A percentile compares a stretch with the other conserved stretches of the same genome.
phyloP scores from a whole-genome alignment of 2,113 vertebrate species.

The Rhombomys opimus region DNA sequence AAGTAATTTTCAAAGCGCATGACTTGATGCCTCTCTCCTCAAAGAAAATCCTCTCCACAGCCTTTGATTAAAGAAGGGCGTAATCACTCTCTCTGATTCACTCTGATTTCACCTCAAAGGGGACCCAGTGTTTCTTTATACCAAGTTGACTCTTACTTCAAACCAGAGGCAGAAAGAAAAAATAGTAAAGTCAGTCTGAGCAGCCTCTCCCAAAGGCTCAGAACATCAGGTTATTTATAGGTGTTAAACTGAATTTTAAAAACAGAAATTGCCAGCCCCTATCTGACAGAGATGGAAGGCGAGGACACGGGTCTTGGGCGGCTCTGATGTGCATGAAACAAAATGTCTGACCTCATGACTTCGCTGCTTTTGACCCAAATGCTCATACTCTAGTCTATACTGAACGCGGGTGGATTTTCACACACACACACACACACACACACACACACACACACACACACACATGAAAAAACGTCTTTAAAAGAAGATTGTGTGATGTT shows the following conservation, averaged over 20 bases:
- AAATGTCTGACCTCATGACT: background rate
- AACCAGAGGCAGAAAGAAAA: slow-evolving; percentile 31
- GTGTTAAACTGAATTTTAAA: background rate
- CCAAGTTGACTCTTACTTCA: slow-evolving; percentile 67
- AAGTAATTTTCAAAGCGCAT: slow-evolving; percentile 76
- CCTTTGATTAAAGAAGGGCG: slow-evolving; percentile 78
- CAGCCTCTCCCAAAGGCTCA: background rate
- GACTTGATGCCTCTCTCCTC: slow-evolving; percentile 65
- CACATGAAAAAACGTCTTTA: background rate
- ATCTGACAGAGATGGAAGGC: background rate
- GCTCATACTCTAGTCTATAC: too few species aligned
- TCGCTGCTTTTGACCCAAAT: background rate
- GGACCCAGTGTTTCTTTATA: slow-evolving; percentile 60
- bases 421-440: too few species aligned
- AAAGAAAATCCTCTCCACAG: slow-evolving; percentile 70
- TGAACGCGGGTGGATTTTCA: background rate
- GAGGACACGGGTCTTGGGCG: background rate
- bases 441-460: too few species aligned
- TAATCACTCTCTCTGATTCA: slow-evolving; percentile 80
- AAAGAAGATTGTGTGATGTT: background rate
- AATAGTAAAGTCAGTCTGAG: background rate
- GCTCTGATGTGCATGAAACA: slow-evolving; percentile 42
- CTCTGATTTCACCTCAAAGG: slow-evolving; percentile 82
- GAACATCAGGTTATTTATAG: background rate
- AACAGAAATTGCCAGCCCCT: background rate